These are phyloP conservation scores for Drosophila trapezifrons DNA, from an alignment of 1,140 invertebrate genomes.

Conservation along the genomic window DNA sequence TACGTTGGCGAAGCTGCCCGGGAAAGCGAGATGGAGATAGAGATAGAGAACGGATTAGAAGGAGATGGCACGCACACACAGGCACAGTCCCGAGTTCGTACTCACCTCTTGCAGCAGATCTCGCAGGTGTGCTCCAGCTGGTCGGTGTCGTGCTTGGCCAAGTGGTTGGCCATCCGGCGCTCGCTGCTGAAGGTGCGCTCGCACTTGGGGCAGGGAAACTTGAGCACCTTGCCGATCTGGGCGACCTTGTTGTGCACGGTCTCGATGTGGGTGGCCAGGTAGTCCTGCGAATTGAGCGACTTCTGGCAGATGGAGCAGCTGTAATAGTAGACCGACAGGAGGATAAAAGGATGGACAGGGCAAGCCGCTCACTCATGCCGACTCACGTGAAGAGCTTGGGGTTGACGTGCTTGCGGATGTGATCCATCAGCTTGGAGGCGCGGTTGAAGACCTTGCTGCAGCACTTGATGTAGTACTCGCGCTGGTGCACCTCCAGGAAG, in stretches of 20 bases:
- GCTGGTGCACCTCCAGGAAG: constrained; percentile 67
- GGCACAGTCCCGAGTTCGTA: neutral
- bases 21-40: constrained; percentile 1
- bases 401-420: constrained; percentile 76
- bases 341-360: neutral
- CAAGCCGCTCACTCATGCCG: too few relatives aligned
- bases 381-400: constrained; percentile 78
- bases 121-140: constrained; percentile 69
- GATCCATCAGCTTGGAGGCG: constrained; percentile 71
- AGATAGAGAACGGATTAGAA: constrained; percentile 1
- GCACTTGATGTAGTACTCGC: constrained; percentile 73
- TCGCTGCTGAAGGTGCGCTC: constrained; percentile 73
- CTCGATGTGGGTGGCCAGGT: constrained; percentile 74
- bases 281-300: constrained; percentile 69
- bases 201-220: constrained; percentile 70
- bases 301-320: constrained; percentile 78
- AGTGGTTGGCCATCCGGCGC: constrained; percentile 61
- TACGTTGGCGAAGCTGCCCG: constrained; percentile 64
- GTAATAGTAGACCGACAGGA: neutral
- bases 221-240: constrained; percentile 55
- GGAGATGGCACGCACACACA: neutral
- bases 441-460: constrained; percentile 72
- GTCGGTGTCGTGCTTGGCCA: constrained; percentile 71
- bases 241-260: constrained; percentile 73
- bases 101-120: constrained; percentile 70